Evolutionary conservation across 2,888 invertebrate genomes (phyloP), one percentile per base, ranked within the genome.

Genomic region (Selenia dentaria): DNA sequence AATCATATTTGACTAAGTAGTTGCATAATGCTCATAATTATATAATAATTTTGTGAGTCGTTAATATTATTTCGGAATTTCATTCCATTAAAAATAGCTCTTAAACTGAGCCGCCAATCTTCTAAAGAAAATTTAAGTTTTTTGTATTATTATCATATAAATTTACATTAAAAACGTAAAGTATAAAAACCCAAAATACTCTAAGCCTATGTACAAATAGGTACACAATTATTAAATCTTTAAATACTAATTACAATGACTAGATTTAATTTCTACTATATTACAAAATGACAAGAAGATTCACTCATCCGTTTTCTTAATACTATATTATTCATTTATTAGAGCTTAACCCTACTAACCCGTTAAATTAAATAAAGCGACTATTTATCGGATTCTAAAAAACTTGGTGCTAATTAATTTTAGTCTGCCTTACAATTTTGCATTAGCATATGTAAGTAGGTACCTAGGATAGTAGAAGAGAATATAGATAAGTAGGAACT

Each of bases 271-370:
- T 47, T 54, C 52, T 57, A 58, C 52, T 61, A 55, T 51, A 51
- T 56, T 74, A 69, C 59, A 67, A 69, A 76, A 79, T 81, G 82
- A 83, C 83, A 83, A 83, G 83, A 79, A 79, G 80, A 79, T 68
- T 59, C 71, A 83, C 84, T 81, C 83, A 81, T 82, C 79, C 67
- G 43, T 12, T 14, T 33, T 24, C 22, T 26, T 37, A 25, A 16
- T 6, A 8, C 10, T 25, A 10, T 25, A 1, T 25, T 28, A 8
- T 14, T 28, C 8, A 28, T 14, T 6, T n/a, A n/a, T 6, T 12
- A 12, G 14, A 22, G 22, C 8, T 12, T 28, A 11, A 22, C 4
- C 16, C 4, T 1, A 33, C 6, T 11, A 26, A 18, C 11, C 9
- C 4, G 14, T 26, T 42, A 44, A 44, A 54, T 45, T 36, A 63